Conservation (phyloP, 1,140 invertebrate genomes). For the Carposina sasakii region DNA sequence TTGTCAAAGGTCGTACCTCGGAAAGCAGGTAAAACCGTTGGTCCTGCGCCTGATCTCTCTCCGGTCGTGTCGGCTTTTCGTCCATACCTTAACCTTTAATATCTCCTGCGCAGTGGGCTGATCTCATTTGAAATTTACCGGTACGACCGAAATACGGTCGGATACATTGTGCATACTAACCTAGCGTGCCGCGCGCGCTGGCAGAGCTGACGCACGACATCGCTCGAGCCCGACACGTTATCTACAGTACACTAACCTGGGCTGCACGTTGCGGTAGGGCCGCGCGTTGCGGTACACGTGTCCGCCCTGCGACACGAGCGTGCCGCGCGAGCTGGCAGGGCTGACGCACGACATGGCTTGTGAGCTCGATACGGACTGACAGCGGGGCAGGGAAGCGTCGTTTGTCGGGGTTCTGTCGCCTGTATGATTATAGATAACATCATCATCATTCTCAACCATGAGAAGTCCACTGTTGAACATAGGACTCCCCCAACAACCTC, state of each 20-base stretch:
- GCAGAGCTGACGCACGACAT: constrained; percentile 52
- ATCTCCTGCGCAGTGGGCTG: too few species aligned
- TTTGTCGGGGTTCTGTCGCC: constrained; percentile 49
- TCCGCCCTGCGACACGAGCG: constrained; percentile 64
- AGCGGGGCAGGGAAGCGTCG: constrained; percentile 23
- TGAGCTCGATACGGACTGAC: constrained; percentile 19
- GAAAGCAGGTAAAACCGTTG: too few species aligned
- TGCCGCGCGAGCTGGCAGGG: constrained; percentile 64
- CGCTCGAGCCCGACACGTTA: constrained; percentile 34
- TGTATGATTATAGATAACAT: constrained; percentile 9
- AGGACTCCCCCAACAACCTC: too few species aligned
- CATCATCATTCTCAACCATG: too few species aligned
- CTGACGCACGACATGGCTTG: constrained; percentile 48
- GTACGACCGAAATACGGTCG: too few species aligned
- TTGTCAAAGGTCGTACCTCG: too few species aligned
- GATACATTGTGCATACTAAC: too few species aligned
- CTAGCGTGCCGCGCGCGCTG: constrained; percentile 66
- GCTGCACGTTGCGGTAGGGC: constrained; percentile 31
- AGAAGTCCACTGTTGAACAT: too few species aligned
- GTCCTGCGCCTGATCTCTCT: too few species aligned
- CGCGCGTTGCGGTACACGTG: constrained; percentile 61
- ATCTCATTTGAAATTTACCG: too few species aligned
- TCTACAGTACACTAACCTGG: constrained; percentile 45
- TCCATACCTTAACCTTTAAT: too few species aligned
- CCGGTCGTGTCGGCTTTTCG: too few species aligned